Evolutionary conservation across 2,888 invertebrate species (phyloP), one percentile per base, ranked within the genome.

Genomic region (Troides oblongomaculatus): DNA sequence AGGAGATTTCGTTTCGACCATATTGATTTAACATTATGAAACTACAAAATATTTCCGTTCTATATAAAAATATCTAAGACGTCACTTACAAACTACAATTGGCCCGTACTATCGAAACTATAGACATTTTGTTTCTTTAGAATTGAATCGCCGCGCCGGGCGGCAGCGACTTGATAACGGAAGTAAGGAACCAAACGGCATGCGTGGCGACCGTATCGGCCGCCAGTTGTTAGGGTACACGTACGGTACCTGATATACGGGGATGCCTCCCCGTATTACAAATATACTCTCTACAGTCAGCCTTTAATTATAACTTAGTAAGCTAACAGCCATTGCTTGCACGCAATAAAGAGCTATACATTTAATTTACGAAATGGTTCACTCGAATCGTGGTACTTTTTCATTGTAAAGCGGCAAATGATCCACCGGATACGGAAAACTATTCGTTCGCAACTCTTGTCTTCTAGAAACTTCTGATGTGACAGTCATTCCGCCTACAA

Each of bases 251-350:
- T 36, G 8, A 36, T 36, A 39, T 39, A 39, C 39, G 39, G 39
- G 39, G 39, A 65, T 66, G 18, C 56, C 58, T 60, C 36, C 58
- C 50, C 17, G 53, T 18, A 57, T 61, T 63, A 66, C 36, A 62
- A 61, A 58, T 65, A 66, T 53, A 62, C 69, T 36, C 57, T 43
- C 64, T 69, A 64, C 64, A 66, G 65, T 69, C 69, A 66, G 69
- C 69, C 69, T 69, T 57, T 58, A 66, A 39, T 65, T 50, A 18
- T 66, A 66, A 66, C 57, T 62, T 69, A 66, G 57, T 62, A 62
- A 62, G 69, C 69, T 69, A 61, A 17, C 65, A 62, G 69, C 62
- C 57, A 69, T 62, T 65, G 25, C 43, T 64, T 68, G 59, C 59
- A 64, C 39, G 53, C 39, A 39, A 63, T 36, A 62, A 57, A 46